Percentiles rank a stretch among this genome's conserved stretches.
phyloP scores from a whole-genome alignment of 1,140 invertebrate genomes.

The Panulirus ornatus region DNA sequence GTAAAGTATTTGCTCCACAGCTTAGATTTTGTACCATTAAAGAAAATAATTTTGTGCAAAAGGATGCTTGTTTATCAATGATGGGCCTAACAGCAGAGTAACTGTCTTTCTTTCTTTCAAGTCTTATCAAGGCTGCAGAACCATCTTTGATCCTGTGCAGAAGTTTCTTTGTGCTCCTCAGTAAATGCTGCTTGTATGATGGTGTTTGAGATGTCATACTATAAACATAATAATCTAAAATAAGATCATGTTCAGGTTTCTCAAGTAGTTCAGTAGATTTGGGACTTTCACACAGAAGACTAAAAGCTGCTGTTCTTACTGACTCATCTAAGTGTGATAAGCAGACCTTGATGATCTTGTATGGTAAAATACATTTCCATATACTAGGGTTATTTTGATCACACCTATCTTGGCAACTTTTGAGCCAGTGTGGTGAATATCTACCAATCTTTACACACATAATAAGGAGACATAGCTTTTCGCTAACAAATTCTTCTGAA shows the following conservation, averaged over 20 bases:
- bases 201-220: conserved; percentile 87
- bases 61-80: conserved; percentile 18
- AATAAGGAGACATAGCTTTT: conserved; percentile 71
- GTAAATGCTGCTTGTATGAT: conserved; percentile 79
- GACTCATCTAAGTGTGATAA: conserved; percentile 67
- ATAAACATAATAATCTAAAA: conserved; percentile 84
- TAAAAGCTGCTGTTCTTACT: conserved; percentile 82
- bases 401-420: conserved; percentile 11
- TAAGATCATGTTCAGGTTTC: conserved; percentile 83
- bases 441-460: conserved; percentile 73
- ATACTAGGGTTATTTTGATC: conserved; percentile 13
- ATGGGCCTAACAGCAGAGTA: not conserved
- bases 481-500: conserved; percentile 49
- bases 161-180: conserved; percentile 80
- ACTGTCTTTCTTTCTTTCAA: conserved; percentile 41
- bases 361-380: conserved; percentile 71
- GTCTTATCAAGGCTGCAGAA: conserved; percentile 74
- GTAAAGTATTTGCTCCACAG: conserved; percentile 85
- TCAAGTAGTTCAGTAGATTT: conserved; percentile 85
- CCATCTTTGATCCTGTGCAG: conserved; percentile 78
- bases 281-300: conserved; percentile 86
- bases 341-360: conserved; percentile 54
- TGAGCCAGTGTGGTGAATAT: conserved; percentile 54
- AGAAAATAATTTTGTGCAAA: conserved; percentile 65
- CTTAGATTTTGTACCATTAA: conserved; percentile 80